phyloP scores from a whole-genome alignment of 2,113 vertebrate species.

The Papio anubis region DNA sequence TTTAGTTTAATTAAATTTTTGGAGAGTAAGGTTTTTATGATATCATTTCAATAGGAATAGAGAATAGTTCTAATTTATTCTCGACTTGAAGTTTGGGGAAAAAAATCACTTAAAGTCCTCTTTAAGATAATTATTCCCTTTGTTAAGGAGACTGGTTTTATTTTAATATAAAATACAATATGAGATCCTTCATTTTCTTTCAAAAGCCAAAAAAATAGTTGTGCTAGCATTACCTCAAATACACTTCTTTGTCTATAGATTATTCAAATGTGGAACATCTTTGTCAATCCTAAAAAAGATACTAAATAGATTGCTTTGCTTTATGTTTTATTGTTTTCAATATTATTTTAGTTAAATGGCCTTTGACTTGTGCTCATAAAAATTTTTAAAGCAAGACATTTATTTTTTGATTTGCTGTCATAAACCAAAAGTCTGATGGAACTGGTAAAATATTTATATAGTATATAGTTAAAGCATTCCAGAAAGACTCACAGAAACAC shows the following conservation, averaged over 20 bases:
- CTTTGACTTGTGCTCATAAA: neutral
- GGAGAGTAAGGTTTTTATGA: neutral
- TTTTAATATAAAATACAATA: neutral
- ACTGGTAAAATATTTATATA: neutral
- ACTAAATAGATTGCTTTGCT: neutral
- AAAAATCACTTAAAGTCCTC: neutral
- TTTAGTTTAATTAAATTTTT: slow-evolving; percentile 33
- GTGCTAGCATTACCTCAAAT: neutral
- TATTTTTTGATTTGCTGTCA: neutral
- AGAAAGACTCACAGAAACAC: neutral
- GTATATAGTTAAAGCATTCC: neutral
- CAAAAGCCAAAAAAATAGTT: slow-evolving; percentile 8
- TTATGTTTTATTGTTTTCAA: neutral
- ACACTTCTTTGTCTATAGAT: neutral
- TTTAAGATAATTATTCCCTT: neutral
- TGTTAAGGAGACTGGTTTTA: neutral
- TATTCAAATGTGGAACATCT: neutral
- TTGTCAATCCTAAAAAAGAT: neutral
- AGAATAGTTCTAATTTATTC: neutral
- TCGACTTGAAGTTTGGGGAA: neutral
- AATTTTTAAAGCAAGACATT: neutral
- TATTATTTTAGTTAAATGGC: neutral
- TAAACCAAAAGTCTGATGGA: neutral
- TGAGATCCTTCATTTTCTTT: neutral
- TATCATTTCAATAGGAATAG: neutral